phyloP scores from a whole-genome alignment of 2,888 invertebrate genomes.

The Lissonota sp. region DNA sequence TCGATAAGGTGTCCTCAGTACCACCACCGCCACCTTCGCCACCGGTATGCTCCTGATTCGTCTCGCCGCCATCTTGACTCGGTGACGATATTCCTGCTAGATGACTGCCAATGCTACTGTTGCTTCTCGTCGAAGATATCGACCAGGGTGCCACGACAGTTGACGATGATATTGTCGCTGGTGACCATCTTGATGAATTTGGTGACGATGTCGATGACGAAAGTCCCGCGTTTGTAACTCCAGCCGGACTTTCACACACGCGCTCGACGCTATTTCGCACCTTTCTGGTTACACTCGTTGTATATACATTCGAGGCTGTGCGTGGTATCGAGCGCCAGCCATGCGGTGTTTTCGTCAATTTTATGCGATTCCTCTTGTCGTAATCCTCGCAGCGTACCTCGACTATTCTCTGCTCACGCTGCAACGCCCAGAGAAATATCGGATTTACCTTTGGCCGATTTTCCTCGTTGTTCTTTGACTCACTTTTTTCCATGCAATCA shows the following conservation, averaged over 20 bases:
- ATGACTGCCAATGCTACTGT: slow-evolving; percentile 24
- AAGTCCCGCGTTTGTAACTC: slow-evolving; percentile 11
- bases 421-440: slow-evolving; percentile 94
- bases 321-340: slow-evolving; percentile 94
- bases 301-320: slow-evolving; percentile 86
- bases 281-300: slow-evolving; percentile 45
- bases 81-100: slow-evolving; percentile 48
- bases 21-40: background rate
- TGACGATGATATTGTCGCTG: slow-evolving; percentile 63
- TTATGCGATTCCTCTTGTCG: slow-evolving; percentile 93
- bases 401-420: slow-evolving; percentile 91
- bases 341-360: slow-evolving; percentile 91
- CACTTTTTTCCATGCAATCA: slow-evolving; percentile 43
- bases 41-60: slow-evolving; percentile 1
- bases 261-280: slow-evolving; percentile 66
- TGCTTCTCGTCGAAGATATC: slow-evolving; percentile 39
- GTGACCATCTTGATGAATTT: slow-evolving; percentile 60
- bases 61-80: slow-evolving; percentile 36
- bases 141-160: slow-evolving; percentile 62
- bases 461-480: slow-evolving; percentile 78
- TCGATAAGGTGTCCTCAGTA: slow-evolving; percentile 31
- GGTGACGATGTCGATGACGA: slow-evolving; percentile 58
- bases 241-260: slow-evolving; percentile 46
- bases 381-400: slow-evolving; percentile 95
- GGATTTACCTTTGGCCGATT: slow-evolving; percentile 89